Conservation (phyloP, 1,140 invertebrate species). For the Drosophila quadrilineata region DNA sequence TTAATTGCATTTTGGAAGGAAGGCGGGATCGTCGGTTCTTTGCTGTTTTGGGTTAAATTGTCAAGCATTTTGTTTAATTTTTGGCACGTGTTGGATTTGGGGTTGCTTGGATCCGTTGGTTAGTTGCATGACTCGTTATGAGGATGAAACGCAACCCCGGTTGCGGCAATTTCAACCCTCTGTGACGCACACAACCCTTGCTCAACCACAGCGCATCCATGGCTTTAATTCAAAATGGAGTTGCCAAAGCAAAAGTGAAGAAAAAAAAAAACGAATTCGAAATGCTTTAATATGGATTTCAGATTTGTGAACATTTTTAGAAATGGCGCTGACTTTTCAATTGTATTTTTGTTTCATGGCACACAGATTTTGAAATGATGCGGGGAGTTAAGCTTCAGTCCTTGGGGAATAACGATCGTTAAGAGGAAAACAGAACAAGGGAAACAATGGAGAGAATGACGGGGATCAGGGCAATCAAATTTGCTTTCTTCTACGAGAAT, state of each 20-base stretch:
- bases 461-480: too few relatives aligned
- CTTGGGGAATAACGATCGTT: slow-evolving; percentile 42
- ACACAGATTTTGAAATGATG: neutral
- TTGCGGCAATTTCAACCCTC: slow-evolving; percentile 22
- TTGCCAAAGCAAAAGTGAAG: too few relatives aligned
- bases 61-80: slow-evolving; percentile 69
- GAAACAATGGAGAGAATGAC: slow-evolving; percentile 5
- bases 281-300: neutral
- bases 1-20: slow-evolving; percentile 5
- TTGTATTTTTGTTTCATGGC: neutral
- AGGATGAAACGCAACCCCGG: slow-evolving; percentile 27
- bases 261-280: too few relatives aligned
- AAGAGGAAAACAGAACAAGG: neutral
- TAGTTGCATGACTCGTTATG: slow-evolving; percentile 31
- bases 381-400: slow-evolving; percentile 40
- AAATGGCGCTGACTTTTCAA: slow-evolving; percentile 31
- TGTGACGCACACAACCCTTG: slow-evolving; percentile 47
- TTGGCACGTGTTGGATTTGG: slow-evolving; percentile 50
- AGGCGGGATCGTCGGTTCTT: neutral
- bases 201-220: slow-evolving; percentile 30
- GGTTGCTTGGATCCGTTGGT: too few relatives aligned
- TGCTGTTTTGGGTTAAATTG: slow-evolving; percentile 38
- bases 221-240: slow-evolving; percentile 55
- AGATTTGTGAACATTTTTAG: neutral
- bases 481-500: slow-evolving; percentile 13